Conservation (phyloP, 2,113 vertebrate genomes). For the Donacobius atricapilla region DNA sequence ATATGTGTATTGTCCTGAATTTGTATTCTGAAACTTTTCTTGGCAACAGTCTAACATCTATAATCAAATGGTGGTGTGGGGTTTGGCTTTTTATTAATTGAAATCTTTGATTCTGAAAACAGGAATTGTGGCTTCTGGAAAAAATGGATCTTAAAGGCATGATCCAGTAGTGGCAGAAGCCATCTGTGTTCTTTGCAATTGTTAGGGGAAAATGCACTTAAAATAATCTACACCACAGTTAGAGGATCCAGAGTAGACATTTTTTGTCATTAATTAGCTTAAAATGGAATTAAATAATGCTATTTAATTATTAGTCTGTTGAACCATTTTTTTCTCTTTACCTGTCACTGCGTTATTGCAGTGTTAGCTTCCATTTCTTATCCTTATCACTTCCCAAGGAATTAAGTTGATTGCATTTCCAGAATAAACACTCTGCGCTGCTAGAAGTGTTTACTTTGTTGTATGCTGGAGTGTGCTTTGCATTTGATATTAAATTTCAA, state of each 20-base stretch:
- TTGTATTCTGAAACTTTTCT: background rate
- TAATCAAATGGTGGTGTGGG: background rate
- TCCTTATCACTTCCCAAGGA: background rate
- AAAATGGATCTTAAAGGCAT: background rate
- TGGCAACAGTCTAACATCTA: background rate
- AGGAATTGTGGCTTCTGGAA: background rate
- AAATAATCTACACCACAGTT: background rate
- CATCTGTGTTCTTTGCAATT: background rate
- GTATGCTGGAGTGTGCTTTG: background rate
- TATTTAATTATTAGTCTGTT: background rate
- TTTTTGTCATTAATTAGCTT: background rate
- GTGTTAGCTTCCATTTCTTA: background rate
- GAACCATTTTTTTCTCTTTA: background rate
- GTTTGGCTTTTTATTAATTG: background rate
- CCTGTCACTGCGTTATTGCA: background rate
- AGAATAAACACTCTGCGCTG: background rate
- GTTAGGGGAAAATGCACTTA: background rate
- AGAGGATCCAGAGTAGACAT: background rate
- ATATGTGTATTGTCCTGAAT: background rate
- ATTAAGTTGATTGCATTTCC: background rate
- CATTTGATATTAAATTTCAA: background rate
- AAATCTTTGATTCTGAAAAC: background rate
- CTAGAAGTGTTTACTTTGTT: background rate
- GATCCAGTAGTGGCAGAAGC: background rate
- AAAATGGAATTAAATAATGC: background rate